phyloP scores from a whole-genome alignment of 2,888 invertebrate genomes.

The Vannuccia rotundouncinata region DNA sequence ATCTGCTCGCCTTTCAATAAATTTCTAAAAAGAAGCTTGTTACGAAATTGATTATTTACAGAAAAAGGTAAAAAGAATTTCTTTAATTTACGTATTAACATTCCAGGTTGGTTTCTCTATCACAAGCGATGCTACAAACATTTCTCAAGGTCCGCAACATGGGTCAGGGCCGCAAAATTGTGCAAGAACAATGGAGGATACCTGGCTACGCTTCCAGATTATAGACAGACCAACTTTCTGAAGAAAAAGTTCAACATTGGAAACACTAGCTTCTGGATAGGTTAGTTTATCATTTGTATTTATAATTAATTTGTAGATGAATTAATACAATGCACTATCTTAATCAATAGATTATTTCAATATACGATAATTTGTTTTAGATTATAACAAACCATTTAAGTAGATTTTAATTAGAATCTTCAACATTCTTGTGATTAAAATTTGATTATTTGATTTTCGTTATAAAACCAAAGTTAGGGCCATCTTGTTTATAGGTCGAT shows the following conservation, averaged over 20 bases:
- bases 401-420: no score
- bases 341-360: no score
- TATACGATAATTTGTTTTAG: no score
- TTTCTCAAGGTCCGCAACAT: neutral
- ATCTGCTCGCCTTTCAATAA: no score
- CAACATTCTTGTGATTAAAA: no score
- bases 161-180: neutral
- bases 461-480: no score
- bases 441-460: no score
- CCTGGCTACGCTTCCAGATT: neutral
- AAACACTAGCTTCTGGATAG: neutral
- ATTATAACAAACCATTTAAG: no score
- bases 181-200: neutral
- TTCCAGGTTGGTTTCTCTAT: neutral
- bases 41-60: neutral
- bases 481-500: no score
- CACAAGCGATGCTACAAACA: neutral
- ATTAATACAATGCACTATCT: no score
- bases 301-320: no score
- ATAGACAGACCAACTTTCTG: neutral
- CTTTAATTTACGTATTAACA: neutral
- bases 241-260: neutral
- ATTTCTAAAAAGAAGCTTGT: neutral
- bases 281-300: neutral
- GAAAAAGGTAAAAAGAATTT: neutral